Conservation (phyloP, 2,113 vertebrate species). For the Pagrus major region DNA sequence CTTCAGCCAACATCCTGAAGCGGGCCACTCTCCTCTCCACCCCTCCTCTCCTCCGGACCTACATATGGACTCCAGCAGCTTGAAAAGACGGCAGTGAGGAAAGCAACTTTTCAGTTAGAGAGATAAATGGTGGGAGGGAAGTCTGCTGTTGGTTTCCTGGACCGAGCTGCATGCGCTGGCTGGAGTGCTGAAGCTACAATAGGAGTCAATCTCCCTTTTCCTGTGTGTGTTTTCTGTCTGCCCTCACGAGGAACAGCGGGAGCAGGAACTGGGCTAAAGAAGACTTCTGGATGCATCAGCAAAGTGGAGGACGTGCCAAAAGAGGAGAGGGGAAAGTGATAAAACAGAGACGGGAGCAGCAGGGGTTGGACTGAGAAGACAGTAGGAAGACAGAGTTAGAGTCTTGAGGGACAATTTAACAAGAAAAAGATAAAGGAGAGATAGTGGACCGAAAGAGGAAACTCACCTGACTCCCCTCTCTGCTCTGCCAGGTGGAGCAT, state of each 20-base stretch:
- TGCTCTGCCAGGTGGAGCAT: constrained; percentile 41
- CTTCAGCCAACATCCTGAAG: constrained; percentile 71
- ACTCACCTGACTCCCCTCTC: constrained; percentile 21
- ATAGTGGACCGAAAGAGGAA: constrained; percentile 9
- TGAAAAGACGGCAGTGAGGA: constrained; percentile 57
- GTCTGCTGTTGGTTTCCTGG: constrained; percentile 72
- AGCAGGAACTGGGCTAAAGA: constrained; percentile 44
- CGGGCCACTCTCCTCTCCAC: constrained; percentile 56
- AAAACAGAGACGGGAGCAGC: constrained; percentile 44
- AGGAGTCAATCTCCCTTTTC: constrained; percentile 73
- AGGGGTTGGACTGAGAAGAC: constrained; percentile 47
- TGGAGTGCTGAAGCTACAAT: constrained; percentile 57
- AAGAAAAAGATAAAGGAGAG: constrained; percentile 1
- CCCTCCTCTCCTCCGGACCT: constrained; percentile 57
- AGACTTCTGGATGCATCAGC: constrained; percentile 56
- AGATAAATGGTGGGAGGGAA: constrained; percentile 67
- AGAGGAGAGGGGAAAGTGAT: constrained; percentile 48
- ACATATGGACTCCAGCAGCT: constrained; percentile 58
- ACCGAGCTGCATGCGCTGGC: constrained; percentile 64
- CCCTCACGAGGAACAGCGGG: constrained; percentile 46
- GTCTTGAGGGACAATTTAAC: constrained; percentile 24
- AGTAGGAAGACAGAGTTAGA: constrained; percentile 19
- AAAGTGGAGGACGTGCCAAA: constrained; percentile 50
- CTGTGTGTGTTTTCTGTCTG: constrained; percentile 52
- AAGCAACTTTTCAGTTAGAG: constrained; percentile 60